phyloP scores from a whole-genome alignment of 2,888 invertebrate genomes.

The Aspidapion aeneum region DNA sequence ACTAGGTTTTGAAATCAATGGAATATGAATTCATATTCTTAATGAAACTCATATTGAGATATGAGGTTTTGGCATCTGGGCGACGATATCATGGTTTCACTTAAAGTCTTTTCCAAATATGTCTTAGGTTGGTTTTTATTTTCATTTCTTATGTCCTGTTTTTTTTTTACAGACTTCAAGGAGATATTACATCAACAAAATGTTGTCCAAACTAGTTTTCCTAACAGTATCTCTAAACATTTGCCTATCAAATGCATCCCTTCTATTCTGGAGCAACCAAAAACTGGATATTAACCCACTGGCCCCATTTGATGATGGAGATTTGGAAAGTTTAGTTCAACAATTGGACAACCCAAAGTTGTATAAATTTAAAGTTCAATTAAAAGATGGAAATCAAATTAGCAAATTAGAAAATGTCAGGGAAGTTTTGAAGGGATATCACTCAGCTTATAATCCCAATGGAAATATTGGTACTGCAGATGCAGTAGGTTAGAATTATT shows the following conservation, averaged over 20 bases:
- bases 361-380: slow-evolving; percentile 33
- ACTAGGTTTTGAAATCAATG: no score
- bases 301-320: slow-evolving; percentile 38
- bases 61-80: no score
- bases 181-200: slow-evolving; percentile 6
- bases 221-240: slow-evolving; percentile 22
- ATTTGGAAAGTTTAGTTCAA: slow-evolving; percentile 36
- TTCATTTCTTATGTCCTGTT: no score
- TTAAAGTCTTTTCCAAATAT: no score
- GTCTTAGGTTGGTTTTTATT: no score
- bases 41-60: no score
- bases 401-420: slow-evolving; percentile 35
- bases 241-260: slow-evolving; percentile 28
- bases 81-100: no score
- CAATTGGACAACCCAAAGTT: slow-evolving; percentile 38
- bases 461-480: slow-evolving; percentile 38
- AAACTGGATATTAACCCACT: slow-evolving; percentile 41
- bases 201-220: slow-evolving; percentile 15
- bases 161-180: no score
- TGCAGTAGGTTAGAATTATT: slow-evolving; percentile 34
- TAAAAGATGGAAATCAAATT: slow-evolving; percentile 21
- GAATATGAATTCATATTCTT: no score
- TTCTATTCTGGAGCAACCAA: slow-evolving; percentile 38
- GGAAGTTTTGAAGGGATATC: slow-evolving; percentile 34
- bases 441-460: slow-evolving; percentile 42